Conservation (phyloP, 2,888 invertebrate genomes). For the Keiferia lycopersicella region DNA sequence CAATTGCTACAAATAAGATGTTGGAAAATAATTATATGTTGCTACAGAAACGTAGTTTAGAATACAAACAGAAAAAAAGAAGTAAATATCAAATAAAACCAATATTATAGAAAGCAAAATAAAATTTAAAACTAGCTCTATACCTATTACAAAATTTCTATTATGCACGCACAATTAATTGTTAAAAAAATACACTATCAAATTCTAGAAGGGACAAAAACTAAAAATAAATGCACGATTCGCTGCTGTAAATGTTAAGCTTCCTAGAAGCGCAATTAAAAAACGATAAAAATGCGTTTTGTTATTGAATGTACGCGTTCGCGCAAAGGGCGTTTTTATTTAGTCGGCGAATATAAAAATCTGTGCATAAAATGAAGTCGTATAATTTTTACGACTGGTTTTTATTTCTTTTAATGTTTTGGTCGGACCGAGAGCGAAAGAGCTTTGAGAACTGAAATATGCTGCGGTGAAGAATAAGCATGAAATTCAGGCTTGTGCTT, state of each 20-base stretch:
- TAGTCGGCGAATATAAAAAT: conserved; percentile 33
- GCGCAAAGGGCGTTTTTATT: conserved; percentile 40
- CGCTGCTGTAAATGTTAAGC: conserved; percentile 1
- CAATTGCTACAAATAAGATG: too few relatives aligned
- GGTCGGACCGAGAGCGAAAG: background rate
- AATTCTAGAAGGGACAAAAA: conserved; percentile 1
- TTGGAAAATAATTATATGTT: too few relatives aligned
- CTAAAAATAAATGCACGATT: conserved; percentile 20
- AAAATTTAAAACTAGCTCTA: too few relatives aligned
- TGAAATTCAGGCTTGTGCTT: background rate
- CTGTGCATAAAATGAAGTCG: conserved; percentile 26
- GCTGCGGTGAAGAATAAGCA: background rate
- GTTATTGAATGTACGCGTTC: conserved; percentile 41
- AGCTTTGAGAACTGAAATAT: background rate
- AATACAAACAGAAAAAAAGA: too few relatives aligned
- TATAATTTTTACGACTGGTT: conserved; percentile 20
- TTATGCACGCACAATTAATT: background rate
- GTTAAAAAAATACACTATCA: background rate
- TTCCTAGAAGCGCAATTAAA: conserved; percentile 20
- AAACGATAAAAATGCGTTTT: conserved; percentile 33
- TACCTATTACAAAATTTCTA: too few relatives aligned
- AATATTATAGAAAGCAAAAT: too few relatives aligned
- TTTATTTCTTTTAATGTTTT: conserved; percentile 16
- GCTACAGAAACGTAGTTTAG: too few relatives aligned
- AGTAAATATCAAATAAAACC: too few relatives aligned